Evolutionary conservation across 2,888 invertebrate genomes (phyloP), one percentile per base, ranked within the genome.

Genomic region (Drosophila melanocephala): DNA sequence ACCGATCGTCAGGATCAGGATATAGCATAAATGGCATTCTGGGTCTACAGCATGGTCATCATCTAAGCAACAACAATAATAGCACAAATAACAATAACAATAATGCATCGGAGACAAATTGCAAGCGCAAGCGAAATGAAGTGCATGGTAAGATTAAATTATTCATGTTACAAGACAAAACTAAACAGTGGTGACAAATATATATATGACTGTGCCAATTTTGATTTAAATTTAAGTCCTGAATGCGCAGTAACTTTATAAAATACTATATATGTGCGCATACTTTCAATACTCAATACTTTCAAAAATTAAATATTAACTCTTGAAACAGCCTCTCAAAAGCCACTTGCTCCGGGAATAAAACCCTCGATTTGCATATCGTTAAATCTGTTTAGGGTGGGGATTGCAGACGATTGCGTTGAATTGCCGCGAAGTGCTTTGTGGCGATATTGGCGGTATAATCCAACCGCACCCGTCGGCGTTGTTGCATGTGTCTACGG

Each of bases 11-110:
- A 22, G 79, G 60, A 0, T 95, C 95, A 69, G 96, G 96, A 87
- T 98, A 99, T 95, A 98, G 98, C 94, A 99, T 99, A 95, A 98
- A 98, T 94, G 99, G 98, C 32, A 98, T 99, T 94, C 70, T 92
- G 50, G 92, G 92, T 6, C 83, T 92, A 50, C 92, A 92, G 44
- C 91, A 91, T 79, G 79, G 70, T 6, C 92, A 91, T 65, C 90
- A 90, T 56, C 82, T 85, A 28, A 91, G 87, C 74, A 92, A 47
- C 80, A 89, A 63, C 70, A 88, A 59, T 60, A 91, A 52, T 67
- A 83, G 56, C 71, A 83, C 47, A 68, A 79, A 71, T 72, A 77
- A 70, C 28, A 84, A 67, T 35, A 79, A 72, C 53, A 70, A 47
- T 81, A 65, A 67, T 44, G 53, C 68, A 63, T 50, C 85, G 39